A percentile compares a stretch with the other conserved stretches of the same genome.
Conservation (phyloP, 37 sponge, comb jelly and placozoan species). For the Diacarnus erythraeanus region DNA sequence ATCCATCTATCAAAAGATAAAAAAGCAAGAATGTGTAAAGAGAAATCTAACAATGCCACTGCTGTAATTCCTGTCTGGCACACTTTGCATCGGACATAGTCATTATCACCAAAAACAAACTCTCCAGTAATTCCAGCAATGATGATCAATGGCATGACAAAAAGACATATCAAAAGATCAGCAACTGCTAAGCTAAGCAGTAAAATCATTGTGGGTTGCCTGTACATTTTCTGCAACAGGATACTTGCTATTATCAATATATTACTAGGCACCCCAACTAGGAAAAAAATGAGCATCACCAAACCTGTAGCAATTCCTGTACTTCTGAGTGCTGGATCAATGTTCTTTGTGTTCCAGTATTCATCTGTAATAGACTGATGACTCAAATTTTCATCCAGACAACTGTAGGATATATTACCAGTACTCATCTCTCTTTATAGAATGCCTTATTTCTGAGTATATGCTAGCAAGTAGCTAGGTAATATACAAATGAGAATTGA, state of each 20-base stretch:
- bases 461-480: not conserved
- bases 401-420: not conserved
- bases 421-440: no score
- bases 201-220: constrained; percentile 41
- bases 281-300: constrained; percentile 18
- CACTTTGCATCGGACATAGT: constrained; percentile 39
- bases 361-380: not conserved
- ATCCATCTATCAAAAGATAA: constrained; percentile 54
- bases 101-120: constrained; percentile 38
- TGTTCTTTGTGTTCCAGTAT: constrained; percentile 2
- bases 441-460: not conserved
- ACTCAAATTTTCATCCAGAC: not conserved
- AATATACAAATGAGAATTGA: no score
- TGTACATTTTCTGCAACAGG: constrained; percentile 14
- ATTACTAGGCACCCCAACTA: constrained; percentile 53
- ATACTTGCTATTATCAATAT: constrained; percentile 10
- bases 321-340: not conserved
- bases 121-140: constrained; percentile 12
- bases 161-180: constrained; percentile 23
- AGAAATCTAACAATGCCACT: constrained; percentile 4
- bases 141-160: constrained; percentile 22
- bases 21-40: constrained; percentile 41
- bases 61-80: constrained; percentile 31
- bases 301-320: constrained; percentile 13
- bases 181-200: constrained; percentile 33